Conservation (phyloP, 1,140 invertebrate species). For the Zaprionus camerounensis region DNA sequence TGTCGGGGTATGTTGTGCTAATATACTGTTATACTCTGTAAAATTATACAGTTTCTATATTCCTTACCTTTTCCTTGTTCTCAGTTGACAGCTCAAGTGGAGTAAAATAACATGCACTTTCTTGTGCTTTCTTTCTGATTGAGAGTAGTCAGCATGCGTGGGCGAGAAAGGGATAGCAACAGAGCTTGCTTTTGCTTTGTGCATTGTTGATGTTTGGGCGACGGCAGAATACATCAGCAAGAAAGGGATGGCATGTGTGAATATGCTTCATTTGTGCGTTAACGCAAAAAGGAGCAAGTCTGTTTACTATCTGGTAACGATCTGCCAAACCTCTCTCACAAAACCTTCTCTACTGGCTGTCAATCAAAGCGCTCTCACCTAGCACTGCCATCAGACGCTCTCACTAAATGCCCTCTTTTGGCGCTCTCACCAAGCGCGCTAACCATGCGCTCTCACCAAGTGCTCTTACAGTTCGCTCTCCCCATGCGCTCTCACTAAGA, state of each 20-base stretch:
- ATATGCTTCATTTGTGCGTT: neutral
- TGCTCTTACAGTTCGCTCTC: too few species aligned
- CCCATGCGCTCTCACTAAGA: neutral
- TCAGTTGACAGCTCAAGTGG: neutral
- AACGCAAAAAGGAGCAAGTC: neutral
- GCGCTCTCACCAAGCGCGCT: neutral
- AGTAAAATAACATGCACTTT: neutral
- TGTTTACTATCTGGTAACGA: neutral
- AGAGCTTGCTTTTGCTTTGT: neutral
- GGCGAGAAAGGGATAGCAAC: neutral
- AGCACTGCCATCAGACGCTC: neutral
- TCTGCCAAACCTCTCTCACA: neutral
- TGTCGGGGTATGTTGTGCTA: neutral
- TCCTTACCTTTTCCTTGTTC: neutral
- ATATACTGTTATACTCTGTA: neutral
- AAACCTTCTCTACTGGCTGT: too few species aligned
- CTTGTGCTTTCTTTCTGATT: too few species aligned
- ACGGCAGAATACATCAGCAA: neutral
- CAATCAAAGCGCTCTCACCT: neutral
- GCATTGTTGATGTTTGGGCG: neutral
- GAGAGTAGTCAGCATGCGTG: neutral
- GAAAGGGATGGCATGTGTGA: neutral
- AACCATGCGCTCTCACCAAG: neutral
- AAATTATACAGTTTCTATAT: neutral
- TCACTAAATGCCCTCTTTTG: neutral